Percentiles rank a stretch among this genome's conserved stretches.
Conservation (phyloP, 2,113 vertebrate species). For the Crotalus helleri region DNA sequence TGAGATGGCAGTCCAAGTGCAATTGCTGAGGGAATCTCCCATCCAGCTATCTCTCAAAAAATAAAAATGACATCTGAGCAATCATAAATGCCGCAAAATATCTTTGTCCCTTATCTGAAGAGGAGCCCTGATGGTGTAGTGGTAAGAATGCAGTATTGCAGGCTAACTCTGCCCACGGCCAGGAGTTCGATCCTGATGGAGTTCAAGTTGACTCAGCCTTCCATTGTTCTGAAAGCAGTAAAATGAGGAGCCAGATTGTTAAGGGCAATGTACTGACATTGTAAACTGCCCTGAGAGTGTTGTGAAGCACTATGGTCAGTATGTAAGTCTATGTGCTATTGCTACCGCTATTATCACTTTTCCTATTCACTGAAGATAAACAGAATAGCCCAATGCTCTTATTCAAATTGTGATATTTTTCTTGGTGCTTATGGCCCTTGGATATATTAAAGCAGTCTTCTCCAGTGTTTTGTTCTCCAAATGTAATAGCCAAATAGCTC, state of each 20-base stretch:
- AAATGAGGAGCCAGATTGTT: not conserved
- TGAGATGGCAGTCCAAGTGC: conserved; percentile 3
- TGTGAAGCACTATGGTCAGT: not conserved
- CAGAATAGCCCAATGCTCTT: not conserved
- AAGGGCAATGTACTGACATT: not conserved
- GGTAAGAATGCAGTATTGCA: not conserved
- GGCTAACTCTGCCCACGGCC: not conserved
- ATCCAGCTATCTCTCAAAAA: conserved; percentile 38
- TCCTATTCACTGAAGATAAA: conserved; percentile 10
- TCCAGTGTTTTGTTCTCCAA: not conserved
- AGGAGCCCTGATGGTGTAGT: not conserved
- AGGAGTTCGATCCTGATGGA: not conserved
- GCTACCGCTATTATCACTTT: conserved; percentile 44
- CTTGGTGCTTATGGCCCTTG: not conserved
- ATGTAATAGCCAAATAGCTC: not conserved
- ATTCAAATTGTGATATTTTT: not conserved
- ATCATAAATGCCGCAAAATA: conserved; percentile 53
- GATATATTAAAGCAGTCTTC: not conserved
- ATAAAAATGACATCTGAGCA: conserved; percentile 33
- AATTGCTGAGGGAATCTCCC: not conserved
- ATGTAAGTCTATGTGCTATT: not conserved
- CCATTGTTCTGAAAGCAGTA: not conserved
- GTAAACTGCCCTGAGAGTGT: not conserved
- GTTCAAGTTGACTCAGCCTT: not conserved
- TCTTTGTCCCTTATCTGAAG: conserved; percentile 38